These are phyloP conservation scores for Isaurus tuberculatus DNA, from an alignment of 92 coral and sea anemone species.

Conservation along the genomic window DNA sequence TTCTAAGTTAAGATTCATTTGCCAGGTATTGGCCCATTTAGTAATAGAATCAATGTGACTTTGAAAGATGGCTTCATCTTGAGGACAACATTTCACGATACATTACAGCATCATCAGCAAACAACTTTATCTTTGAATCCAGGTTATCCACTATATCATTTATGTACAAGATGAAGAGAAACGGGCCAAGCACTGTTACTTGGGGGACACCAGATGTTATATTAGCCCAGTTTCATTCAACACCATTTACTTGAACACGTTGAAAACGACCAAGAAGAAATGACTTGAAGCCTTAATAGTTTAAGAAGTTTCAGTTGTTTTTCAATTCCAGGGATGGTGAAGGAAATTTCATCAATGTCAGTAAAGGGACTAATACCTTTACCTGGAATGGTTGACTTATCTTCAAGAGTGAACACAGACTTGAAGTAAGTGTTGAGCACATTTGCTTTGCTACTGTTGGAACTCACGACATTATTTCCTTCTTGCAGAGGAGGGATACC, in stretches of 20 bases:
- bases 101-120: neutral
- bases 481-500: conserved; percentile 55
- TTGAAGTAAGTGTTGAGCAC: conserved; percentile 51
- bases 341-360: conserved; percentile 25
- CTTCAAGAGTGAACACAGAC: conserved; percentile 54
- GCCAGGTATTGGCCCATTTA: neutral
- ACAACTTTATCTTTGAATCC: neutral
- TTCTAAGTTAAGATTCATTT: neutral
- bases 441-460: conserved; percentile 51
- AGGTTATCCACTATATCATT: neutral
- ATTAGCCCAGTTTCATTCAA: neutral
- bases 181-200: conserved; percentile 36
- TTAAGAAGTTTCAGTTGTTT: conserved; percentile 4
- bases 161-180: neutral
- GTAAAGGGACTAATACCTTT: conserved; percentile 49
- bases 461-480: conserved; percentile 35
- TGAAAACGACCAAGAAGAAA: conserved; percentile 47
- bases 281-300: conserved; percentile 34
- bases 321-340: conserved; percentile 13
- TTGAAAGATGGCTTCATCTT: neutral
- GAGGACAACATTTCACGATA: neutral
- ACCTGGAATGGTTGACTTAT: conserved; percentile 33
- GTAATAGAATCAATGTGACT: neutral
- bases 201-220: conserved; percentile 57
- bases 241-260: conserved; percentile 46